Conservation (phyloP, 2,797 vertebrate species). For the Tragopan temminckii region DNA sequence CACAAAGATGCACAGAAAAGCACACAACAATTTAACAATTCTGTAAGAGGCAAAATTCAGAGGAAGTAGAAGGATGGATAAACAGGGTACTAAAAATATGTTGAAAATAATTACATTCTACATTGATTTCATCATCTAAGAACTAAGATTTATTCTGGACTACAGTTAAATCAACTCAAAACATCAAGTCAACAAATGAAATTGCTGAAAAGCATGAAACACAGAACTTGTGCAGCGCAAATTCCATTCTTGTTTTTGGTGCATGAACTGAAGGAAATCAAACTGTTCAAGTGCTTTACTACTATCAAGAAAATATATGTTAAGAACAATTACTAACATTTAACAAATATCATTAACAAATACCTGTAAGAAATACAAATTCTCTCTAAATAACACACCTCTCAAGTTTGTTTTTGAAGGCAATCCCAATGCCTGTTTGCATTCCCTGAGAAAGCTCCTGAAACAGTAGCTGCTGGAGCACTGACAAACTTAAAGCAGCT, state of each 20-base stretch:
- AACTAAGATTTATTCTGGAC: background rate
- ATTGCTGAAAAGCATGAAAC: background rate
- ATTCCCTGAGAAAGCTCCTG: background rate
- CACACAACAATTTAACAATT: background rate
- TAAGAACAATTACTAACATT: rapidly evolving
- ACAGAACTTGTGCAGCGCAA: background rate
- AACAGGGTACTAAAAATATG: background rate
- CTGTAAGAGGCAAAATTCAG: background rate
- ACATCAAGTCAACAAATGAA: background rate
- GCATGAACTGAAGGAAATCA: background rate
- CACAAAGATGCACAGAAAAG: background rate
- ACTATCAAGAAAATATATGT: background rate
- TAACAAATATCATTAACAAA: background rate
- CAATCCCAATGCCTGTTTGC: background rate
- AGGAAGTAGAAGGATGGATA: background rate
- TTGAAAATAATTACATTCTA: background rate
- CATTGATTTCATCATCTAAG: background rate
- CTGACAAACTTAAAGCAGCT: background rate
- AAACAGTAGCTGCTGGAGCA: background rate
- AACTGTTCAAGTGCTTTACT: background rate
- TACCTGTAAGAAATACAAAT: background rate
- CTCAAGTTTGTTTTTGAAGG: background rate
- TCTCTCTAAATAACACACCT: background rate
- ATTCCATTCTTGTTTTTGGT: background rate
- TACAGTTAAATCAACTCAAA: background rate